These are phyloP conservation scores for Dasyornis broadbenti DNA, from an alignment of 2,113 vertebrate genomes.

Conservation along the genomic window DNA sequence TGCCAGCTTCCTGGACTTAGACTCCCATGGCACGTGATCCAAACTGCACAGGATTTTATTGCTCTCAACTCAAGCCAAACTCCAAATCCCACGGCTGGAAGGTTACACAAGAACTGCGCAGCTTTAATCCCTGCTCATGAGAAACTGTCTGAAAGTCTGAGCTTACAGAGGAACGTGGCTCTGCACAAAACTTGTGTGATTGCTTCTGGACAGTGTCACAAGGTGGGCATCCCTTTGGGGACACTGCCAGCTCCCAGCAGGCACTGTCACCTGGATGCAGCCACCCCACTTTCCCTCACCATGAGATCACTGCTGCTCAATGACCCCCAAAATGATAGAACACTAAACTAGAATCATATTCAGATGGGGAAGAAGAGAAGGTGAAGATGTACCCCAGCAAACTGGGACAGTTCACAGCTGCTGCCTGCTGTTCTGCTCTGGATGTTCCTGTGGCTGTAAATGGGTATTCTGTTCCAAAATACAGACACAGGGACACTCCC, in stretches of 20 bases:
- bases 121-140: neutral
- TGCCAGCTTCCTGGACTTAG: neutral
- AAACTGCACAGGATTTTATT: neutral
- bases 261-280: neutral
- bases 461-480: neutral
- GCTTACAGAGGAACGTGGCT: accelerated
- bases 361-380: neutral
- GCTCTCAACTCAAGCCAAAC: neutral
- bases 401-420: neutral
- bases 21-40: neutral
- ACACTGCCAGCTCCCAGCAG: neutral
- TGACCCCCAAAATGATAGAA: neutral
- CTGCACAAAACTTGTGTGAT: neutral
- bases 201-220: neutral
- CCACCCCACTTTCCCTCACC: neutral
- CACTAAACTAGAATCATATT: neutral
- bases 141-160: neutral
- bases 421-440: neutral
- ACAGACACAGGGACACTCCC: neutral
- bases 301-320: neutral
- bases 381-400: neutral
- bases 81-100: neutral
- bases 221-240: neutral
- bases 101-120: neutral
- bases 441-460: neutral